phyloP scores from a whole-genome alignment of 2,797 vertebrate genomes.

The Alauda arvensis region DNA sequence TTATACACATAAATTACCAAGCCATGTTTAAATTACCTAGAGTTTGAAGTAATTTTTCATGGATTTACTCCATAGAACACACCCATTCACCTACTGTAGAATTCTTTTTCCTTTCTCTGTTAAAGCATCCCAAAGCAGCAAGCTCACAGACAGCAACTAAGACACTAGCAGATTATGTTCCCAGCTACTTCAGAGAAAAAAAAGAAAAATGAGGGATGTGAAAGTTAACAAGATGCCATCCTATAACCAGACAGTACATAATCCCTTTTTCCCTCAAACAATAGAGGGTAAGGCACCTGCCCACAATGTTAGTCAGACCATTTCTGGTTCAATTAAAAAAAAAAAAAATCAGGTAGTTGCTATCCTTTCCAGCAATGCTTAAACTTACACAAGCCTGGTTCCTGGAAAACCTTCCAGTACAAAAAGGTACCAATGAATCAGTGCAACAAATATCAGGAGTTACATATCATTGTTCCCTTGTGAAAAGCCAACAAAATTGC shows the following conservation, averaged over 20 bases:
- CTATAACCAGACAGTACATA: background rate
- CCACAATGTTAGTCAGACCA: background rate
- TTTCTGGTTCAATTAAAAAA: background rate
- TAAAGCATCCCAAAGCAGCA: background rate
- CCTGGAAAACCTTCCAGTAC: background rate
- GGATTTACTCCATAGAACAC: background rate
- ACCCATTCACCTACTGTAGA: background rate
- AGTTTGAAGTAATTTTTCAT: background rate
- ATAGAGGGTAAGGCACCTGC: background rate
- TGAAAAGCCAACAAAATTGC: background rate
- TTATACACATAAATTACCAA: background rate
- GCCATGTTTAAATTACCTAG: background rate
- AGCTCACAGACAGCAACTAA: background rate
- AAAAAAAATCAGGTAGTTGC: background rate
- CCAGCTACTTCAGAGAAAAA: background rate
- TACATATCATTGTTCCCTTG: background rate
- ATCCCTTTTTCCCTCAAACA: background rate
- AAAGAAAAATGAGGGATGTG: background rate
- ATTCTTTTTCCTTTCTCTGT: background rate
- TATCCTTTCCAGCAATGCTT: background rate
- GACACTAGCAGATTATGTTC: background rate
- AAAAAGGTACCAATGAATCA: background rate
- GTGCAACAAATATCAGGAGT: background rate
- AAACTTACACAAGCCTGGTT: background rate
- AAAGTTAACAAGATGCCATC: background rate